Evolutionary conservation across 2,113 vertebrate genomes (phyloP).

Genomic region (Serilophus lunatus): DNA sequence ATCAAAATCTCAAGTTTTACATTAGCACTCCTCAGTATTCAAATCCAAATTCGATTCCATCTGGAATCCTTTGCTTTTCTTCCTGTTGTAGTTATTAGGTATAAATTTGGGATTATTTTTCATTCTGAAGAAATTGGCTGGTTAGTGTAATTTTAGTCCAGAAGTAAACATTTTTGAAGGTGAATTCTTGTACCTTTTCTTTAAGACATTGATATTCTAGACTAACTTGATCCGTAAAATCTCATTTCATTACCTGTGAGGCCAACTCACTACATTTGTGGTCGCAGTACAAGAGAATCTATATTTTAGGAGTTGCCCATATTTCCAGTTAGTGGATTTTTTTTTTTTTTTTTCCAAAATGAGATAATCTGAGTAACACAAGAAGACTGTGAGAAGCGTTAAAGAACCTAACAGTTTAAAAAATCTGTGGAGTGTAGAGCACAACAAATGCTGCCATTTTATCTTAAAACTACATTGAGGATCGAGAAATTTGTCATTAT

Average conservation of each 20-base stretch:
- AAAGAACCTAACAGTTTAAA: background rate
- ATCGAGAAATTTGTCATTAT: background rate
- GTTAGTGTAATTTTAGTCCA: background rate
- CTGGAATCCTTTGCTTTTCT: background rate
- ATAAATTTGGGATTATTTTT: background rate
- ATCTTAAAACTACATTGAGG: background rate
- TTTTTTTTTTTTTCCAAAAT: constrained; percentile 18
- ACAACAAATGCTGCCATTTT: background rate
- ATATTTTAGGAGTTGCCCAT: background rate
- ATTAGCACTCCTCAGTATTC: background rate
- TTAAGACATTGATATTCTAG: background rate
- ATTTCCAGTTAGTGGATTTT: background rate
- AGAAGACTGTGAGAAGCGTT: background rate
- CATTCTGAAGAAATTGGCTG: background rate
- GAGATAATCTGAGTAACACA: background rate
- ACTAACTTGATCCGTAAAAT: background rate
- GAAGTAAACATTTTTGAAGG: background rate
- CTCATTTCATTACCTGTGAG: background rate
- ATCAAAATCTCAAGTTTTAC: background rate
- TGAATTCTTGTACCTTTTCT: background rate
- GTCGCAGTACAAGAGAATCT: background rate
- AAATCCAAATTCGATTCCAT: no score
- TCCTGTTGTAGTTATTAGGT: background rate
- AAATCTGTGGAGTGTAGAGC: background rate
- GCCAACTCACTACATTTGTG: background rate